These are phyloP conservation scores for Loripinus fragilis DNA, from an alignment of 2,888 invertebrate species.

Conservation along the genomic window DNA sequence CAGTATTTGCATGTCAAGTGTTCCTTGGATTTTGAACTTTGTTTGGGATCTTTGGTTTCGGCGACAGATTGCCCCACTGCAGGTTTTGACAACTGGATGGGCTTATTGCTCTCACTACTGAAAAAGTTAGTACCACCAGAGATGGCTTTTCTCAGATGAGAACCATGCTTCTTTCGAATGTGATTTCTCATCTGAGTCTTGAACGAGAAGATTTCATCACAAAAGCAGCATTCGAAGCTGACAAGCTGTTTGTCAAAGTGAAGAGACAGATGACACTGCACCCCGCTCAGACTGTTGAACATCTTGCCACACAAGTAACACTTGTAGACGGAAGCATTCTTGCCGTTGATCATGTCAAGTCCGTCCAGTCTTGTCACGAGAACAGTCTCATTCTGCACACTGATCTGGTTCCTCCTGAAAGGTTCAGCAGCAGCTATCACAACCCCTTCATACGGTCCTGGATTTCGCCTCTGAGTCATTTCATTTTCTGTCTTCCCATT, in stretches of 20 bases:
- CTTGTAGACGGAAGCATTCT: slow-evolving; percentile 78
- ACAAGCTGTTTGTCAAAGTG: slow-evolving; percentile 78
- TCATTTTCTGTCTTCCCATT: slow-evolving; percentile 17
- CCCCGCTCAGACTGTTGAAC: slow-evolving; percentile 74
- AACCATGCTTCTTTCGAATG: slow-evolving; percentile 58
- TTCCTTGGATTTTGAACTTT: slow-evolving; percentile 10
- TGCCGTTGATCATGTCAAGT: slow-evolving; percentile 72
- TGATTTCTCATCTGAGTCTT: slow-evolving; percentile 78
- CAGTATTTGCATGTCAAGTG: slow-evolving; percentile 50
- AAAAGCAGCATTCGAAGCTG: slow-evolving; percentile 77
- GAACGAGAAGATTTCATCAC: slow-evolving; percentile 78
- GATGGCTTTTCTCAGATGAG: slow-evolving; percentile 18
- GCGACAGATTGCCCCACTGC: too few species aligned
- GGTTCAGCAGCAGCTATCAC: slow-evolving; percentile 45
- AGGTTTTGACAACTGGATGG: neutral
- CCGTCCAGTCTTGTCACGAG: slow-evolving; percentile 80
- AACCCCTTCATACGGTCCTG: slow-evolving; percentile 36
- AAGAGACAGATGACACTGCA: slow-evolving; percentile 80
- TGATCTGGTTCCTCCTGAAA: slow-evolving; percentile 54
- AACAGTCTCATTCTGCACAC: slow-evolving; percentile 78
- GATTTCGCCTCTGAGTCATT: slow-evolving; percentile 16
- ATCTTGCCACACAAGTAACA: slow-evolving; percentile 82
- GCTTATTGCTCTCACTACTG: neutral
- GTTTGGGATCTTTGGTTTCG: neutral
- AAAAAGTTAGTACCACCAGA: neutral